Base-by-base conservation (phyloP, 2,888 invertebrate species). In the Vandiemenella viatica region DNA sequence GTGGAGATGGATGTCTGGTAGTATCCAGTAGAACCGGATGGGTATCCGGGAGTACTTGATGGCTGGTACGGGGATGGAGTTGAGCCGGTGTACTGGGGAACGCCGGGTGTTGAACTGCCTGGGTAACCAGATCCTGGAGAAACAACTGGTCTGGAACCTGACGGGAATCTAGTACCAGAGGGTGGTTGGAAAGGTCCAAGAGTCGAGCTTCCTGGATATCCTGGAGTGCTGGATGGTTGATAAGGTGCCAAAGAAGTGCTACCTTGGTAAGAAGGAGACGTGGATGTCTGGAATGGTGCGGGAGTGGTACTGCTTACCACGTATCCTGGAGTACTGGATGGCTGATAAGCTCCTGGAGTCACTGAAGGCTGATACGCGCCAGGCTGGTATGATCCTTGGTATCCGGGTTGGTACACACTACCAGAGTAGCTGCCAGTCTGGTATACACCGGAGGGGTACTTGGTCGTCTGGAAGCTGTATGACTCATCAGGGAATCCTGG, bases 381-480 rank as follows among this genome's bases (percentile, higher is more conserved):
- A 38, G 38, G 38, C 3, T 10, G 40, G 18, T 37, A 32, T n/a
- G n/a, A n/a, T n/a, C n/a, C n/a, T n/a, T n/a, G n/a, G n/a, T n/a
- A n/a, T n/a, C n/a, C n/a, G n/a, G n/a, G n/a, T n/a, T n/a, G n/a
- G n/a, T n/a, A n/a, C n/a, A n/a, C n/a, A n/a, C n/a, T n/a, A n/a
- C n/a, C n/a, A n/a, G n/a, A n/a, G n/a, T n/a, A n/a, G n/a, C n/a
- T n/a, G n/a, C n/a, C n/a, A 38, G n/a, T 68, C 1, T 80, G 81
- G 58, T 81, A 77, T 0, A 6, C 38, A 8, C n/a, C 3, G 17
- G 16, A 8, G n/a, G 43, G 20, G n/a, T 16, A 10, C 1, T 53
- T 15, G 38, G 38, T 57, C n/a, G n/a, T n/a, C n/a, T n/a, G n/a
- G n/a, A n/a, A n/a, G n/a, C n/a, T n/a, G n/a, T n/a, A 55, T 37